Base-by-base conservation (phyloP, 1,140 invertebrate species). In the Dendroctonus ponderosae region DNA sequence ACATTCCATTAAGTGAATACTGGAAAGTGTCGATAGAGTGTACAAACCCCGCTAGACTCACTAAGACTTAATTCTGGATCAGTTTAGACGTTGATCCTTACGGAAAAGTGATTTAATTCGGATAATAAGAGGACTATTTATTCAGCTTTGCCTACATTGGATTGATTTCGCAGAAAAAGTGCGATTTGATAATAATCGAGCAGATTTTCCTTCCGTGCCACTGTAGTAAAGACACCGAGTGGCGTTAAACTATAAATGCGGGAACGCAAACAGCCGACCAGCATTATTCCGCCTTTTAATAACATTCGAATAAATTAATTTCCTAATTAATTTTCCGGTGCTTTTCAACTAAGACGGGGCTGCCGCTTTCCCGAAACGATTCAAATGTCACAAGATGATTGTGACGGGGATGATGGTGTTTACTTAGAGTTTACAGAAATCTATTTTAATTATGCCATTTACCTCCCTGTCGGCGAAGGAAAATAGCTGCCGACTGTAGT, bases 261-360 rank as follows among this genome's bases (percentile, higher is more conserved):
- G 50, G 50, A 63, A 54, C 49, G 61, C 41, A 61, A 61, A 61
- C 59, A 61, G 59, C 40, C 59, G 44, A 51, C 59, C 61, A 48
- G 44, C 61, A 54, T 63, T 63, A 63, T 63, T 63, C 50, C 48
- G 61, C 61, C 61, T 63, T 63, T 63, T 63, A 63, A 53, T 63
- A 63, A 63, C 61, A 63, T 63, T 54, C 52, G 53, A 53, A 63
- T 63, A 63, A 63, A 63, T 63, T 63, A 63, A 63, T 63, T 63
- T 63, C 43, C 61, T 63, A 63, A 63, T 63, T 63, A 63, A 63
- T 63, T 63, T 63, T 12, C 50, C 42, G 51, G 61, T 39, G 61
- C 59, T 62, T 62, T 62, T 50, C 59, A 62, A 40, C 50, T 62
- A 62, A 62, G 50, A 52, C 59, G 46, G 26, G 62, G 62, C 50